These are phyloP conservation scores for Cenopis cana DNA, from an alignment of 2,888 invertebrate species.

Conservation along the genomic window DNA sequence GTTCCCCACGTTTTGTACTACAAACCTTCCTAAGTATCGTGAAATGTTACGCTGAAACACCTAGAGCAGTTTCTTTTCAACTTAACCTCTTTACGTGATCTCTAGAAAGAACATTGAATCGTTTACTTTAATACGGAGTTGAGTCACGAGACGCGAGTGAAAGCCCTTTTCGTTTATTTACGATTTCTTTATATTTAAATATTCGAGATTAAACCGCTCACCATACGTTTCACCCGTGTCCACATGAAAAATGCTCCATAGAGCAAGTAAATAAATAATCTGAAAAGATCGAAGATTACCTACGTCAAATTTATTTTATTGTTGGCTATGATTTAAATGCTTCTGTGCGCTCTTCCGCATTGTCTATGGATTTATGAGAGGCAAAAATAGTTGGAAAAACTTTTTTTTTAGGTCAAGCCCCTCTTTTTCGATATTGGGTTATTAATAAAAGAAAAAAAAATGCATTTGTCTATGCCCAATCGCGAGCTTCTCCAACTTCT, in stretches of 20 bases:
- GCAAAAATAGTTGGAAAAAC: slow-evolving; percentile 7
- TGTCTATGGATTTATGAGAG: slow-evolving; percentile 47
- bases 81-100: slow-evolving; percentile 43
- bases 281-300: slow-evolving; percentile 55
- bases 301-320: slow-evolving; percentile 59
- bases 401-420: background rate
- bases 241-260: slow-evolving; percentile 48
- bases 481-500: background rate
- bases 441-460: background rate
- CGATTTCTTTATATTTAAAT: slow-evolving; percentile 65
- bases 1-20: slow-evolving; percentile 16
- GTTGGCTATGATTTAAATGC: slow-evolving; percentile 49
- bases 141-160: slow-evolving; percentile 73
- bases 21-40: slow-evolving; percentile 13
- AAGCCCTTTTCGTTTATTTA: slow-evolving; percentile 66
- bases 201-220: slow-evolving; percentile 59
- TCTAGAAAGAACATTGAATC: slow-evolving; percentile 56
- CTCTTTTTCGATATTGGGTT: background rate
- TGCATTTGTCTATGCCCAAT: background rate
- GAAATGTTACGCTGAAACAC: slow-evolving; percentile 31
- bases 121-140: slow-evolving; percentile 61
- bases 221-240: slow-evolving; percentile 54
- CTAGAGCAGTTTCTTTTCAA: slow-evolving; percentile 39
- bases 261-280: slow-evolving; percentile 51
- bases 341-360: slow-evolving; percentile 52